A percentile compares a stretch with the other conserved stretches of the same genome.
These are phyloP conservation scores for Cyrtodaria siliqua DNA, from an alignment of 2,888 invertebrate genomes.

Conservation along the genomic window DNA sequence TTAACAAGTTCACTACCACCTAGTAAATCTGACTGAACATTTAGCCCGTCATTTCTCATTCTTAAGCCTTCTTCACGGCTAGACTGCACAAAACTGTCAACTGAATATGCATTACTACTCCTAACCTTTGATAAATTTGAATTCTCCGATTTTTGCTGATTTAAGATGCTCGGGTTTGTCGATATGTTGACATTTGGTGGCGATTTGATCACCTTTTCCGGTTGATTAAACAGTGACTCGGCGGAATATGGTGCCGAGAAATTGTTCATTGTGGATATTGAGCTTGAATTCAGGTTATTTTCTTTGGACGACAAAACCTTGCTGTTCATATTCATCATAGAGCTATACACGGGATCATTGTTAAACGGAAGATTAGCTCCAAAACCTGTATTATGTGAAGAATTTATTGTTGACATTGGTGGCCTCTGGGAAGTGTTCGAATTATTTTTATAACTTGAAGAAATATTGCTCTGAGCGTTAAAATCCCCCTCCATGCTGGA, in stretches of 20 bases:
- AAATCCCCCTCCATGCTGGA: slow-evolving; percentile 3
- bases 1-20: slow-evolving; percentile 44
- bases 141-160: slow-evolving; percentile 42
- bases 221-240: slow-evolving; percentile 66
- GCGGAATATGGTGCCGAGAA: slow-evolving; percentile 66
- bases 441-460: slow-evolving; percentile 12
- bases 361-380: slow-evolving; percentile 15
- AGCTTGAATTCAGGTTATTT: slow-evolving; percentile 8
- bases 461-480: neutral
- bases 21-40: slow-evolving; percentile 47
- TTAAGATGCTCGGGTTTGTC: slow-evolving; percentile 42
- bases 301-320: slow-evolving; percentile 41
- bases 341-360: slow-evolving; percentile 42
- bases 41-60: slow-evolving; percentile 37
- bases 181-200: slow-evolving; percentile 64
- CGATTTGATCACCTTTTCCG: slow-evolving; percentile 58
- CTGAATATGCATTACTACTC: slow-evolving; percentile 73
- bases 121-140: slow-evolving; percentile 41
- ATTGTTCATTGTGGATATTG: slow-evolving; percentile 41
- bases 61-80: slow-evolving; percentile 61
- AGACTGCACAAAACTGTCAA: slow-evolving; percentile 79
- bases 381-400: slow-evolving; percentile 42
- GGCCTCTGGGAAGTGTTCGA: slow-evolving; percentile 26
- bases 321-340: slow-evolving; percentile 31
- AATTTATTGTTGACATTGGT: slow-evolving; percentile 18